Evolutionary conservation across 2,888 invertebrate species (phyloP).

Genomic region (Palloptera scutellata): DNA sequence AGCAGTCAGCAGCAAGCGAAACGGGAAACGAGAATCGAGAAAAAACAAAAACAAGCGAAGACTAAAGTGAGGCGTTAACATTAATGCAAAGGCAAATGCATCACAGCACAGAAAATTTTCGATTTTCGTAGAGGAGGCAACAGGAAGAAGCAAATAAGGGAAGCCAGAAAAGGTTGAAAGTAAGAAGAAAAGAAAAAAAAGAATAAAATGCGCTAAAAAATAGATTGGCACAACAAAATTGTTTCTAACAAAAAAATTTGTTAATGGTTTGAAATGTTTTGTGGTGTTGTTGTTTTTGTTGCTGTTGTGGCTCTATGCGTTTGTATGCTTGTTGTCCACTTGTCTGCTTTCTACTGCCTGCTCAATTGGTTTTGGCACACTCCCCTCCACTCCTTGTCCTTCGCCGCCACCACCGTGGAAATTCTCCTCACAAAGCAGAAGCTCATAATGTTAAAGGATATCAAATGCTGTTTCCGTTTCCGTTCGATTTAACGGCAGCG

Average conservation of each 20-base stretch:
- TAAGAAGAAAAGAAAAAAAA: background rate
- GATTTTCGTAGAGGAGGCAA: background rate
- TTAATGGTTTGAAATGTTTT: background rate
- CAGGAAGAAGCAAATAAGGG: background rate
- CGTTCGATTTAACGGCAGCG: slow-evolving; percentile 24
- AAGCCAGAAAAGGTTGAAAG: background rate
- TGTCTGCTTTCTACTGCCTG: background rate
- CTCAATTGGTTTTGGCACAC: too few species aligned
- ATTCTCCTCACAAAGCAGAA: background rate
- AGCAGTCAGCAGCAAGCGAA: background rate
- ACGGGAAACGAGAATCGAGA: background rate
- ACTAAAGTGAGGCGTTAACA: background rate
- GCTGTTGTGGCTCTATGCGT: background rate
- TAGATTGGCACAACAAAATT: background rate
- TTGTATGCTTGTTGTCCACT: background rate
- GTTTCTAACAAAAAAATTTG: too few species aligned
- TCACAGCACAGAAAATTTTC: background rate
- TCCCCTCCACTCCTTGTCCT: too few species aligned
- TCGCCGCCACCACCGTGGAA: background rate
- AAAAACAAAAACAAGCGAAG: background rate
- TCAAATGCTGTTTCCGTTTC: slow-evolving; percentile 20
- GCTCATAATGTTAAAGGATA: too few species aligned
- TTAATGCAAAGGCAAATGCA: background rate
- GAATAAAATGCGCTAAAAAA: background rate
- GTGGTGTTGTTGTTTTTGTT: background rate